Percentiles rank a stretch among this genome's conserved stretches.
These are phyloP conservation scores for Julus scandinavius DNA, from an alignment of 2,888 invertebrate genomes.

Conservation along the genomic window DNA sequence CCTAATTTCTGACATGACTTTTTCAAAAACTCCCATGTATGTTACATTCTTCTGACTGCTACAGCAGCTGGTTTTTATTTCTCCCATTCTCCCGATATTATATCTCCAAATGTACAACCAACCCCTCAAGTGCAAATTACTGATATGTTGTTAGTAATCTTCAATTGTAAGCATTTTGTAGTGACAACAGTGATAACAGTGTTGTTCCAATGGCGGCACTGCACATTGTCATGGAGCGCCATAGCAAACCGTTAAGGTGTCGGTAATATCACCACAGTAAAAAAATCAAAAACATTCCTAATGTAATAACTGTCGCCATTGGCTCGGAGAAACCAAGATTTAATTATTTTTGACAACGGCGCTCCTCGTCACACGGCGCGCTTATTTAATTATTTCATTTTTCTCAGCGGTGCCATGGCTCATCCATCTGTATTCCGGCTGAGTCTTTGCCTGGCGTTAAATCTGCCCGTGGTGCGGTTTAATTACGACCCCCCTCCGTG, in stretches of 20 bases:
- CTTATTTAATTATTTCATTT: slow-evolving; percentile 36
- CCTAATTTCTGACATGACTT: no score
- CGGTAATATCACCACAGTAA: not conserved
- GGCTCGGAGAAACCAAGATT: not conserved
- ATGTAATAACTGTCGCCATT: not conserved
- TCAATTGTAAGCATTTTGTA: no score
- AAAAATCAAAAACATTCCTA: not conserved
- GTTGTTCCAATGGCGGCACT: no score
- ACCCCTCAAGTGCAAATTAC: no score
- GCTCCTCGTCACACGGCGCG: slow-evolving; percentile 26
- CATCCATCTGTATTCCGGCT: slow-evolving; percentile 36
- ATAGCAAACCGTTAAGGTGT: not conserved
- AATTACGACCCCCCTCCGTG: slow-evolving; percentile 41
- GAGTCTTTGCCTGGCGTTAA: not conserved
- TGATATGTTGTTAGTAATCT: no score
- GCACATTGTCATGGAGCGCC: not conserved
- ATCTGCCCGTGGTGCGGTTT: slow-evolving; percentile 31
- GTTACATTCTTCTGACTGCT: no score
- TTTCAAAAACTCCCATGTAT: no score
- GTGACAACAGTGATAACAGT: no score
- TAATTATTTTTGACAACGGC: slow-evolving; percentile 26
- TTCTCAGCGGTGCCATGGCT: not conserved
- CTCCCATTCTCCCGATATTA: no score
- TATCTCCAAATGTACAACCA: no score
- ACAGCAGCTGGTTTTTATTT: no score